Percentiles rank a stretch among this genome's conserved stretches.
Evolutionary conservation across 2,888 invertebrate species (phyloP).

Genomic region (Fabriciana adippe): DNA sequence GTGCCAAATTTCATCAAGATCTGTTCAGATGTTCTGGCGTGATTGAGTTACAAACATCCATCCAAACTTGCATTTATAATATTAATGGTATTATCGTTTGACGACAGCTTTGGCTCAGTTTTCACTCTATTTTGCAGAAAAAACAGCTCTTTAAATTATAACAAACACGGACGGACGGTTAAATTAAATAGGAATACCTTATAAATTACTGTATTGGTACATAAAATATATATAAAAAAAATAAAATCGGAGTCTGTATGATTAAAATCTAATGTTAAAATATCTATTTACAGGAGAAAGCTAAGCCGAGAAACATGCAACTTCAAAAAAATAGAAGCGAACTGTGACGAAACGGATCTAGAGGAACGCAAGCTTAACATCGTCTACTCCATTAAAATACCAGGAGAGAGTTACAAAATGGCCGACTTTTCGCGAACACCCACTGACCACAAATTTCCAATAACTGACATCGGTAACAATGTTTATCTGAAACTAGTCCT

Average conservation of each 20-base stretch:
- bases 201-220: neutral
- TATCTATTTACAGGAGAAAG: constrained; percentile 62
- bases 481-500: constrained; percentile 83
- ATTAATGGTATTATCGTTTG: no score
- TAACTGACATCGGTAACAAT: constrained; percentile 85
- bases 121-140: no score
- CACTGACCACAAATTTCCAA: constrained; percentile 87
- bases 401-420: constrained; percentile 83
- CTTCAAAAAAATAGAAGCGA: constrained; percentile 74
- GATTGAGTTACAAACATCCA: no score
- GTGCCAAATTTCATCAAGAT: no score
- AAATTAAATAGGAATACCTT: neutral
- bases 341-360: constrained; percentile 64
- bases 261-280: neutral
- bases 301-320: constrained; percentile 77
- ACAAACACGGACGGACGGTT: neutral
- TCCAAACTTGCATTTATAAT: no score
- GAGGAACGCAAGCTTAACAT: constrained; percentile 76
- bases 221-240: no score
- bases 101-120: no score
- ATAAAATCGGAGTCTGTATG: neutral
- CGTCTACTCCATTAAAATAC: constrained; percentile 86
- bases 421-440: constrained; percentile 81
- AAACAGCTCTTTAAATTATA: no score
- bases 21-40: no score